phyloP scores from a whole-genome alignment of 2,797 vertebrate species.

The Botia almorhae region DNA sequence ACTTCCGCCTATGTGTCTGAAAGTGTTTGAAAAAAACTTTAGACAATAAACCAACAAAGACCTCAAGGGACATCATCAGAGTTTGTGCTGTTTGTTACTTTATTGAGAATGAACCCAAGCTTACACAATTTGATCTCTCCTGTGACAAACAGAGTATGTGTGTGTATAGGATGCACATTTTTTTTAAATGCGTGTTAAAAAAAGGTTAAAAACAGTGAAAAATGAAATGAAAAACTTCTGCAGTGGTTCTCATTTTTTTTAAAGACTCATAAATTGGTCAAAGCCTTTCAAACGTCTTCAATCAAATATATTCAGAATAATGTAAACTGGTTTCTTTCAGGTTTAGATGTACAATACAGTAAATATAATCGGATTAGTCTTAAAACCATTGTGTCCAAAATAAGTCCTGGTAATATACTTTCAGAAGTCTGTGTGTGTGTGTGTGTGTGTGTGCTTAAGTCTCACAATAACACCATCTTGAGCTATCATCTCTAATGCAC shows the following conservation, averaged over 20 bases:
- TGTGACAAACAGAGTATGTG: background rate
- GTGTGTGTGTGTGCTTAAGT: background rate
- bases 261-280: too few species aligned
- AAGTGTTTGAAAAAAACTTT: too few species aligned
- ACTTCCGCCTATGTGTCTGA: too few species aligned
- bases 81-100: too few species aligned
- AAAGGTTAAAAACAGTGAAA: too few species aligned
- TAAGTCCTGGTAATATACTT: background rate
- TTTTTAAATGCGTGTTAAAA: background rate
- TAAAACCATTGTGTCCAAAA: background rate
- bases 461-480: background rate
- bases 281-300: too few species aligned
- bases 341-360: background rate
- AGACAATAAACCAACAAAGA: too few species aligned
- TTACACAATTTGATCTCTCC: background rate
- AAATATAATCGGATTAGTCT: background rate
- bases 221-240: too few species aligned
- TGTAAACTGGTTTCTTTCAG: too few species aligned
- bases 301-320: background rate
- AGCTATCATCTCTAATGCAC: conserved; percentile 32
- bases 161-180: background rate
- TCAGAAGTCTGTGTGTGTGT: background rate
- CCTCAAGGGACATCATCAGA: too few species aligned
- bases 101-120: too few species aligned
- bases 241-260: too few species aligned